Percentiles rank a stretch among this genome's conserved stretches.
Conservation (phyloP, 2,797 vertebrate genomes). For the Tauraco hartlaubi region DNA sequence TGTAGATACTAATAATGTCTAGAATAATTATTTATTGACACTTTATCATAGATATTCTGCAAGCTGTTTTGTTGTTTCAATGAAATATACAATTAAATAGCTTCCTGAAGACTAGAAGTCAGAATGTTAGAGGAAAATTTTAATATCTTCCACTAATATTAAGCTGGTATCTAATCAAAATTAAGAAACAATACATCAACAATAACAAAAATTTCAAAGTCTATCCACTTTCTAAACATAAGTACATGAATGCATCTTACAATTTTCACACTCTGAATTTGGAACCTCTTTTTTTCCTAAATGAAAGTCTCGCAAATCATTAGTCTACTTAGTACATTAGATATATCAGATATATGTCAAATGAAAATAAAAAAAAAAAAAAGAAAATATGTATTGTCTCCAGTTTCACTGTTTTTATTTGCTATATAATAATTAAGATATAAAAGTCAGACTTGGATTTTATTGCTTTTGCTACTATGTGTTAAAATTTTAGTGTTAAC, state of each 20-base stretch:
- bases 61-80: neutral
- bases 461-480: neutral
- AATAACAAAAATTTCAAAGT: neutral
- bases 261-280: neutral
- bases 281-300: neutral
- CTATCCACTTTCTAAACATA: neutral
- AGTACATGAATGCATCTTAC: neutral
- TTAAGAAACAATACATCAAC: neutral
- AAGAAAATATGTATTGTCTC: neutral
- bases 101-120: neutral
- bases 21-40: neutral
- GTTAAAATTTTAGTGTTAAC: neutral
- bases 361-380: neutral
- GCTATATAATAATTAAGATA: neutral
- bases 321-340: neutral
- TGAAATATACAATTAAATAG: neutral
- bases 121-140: neutral
- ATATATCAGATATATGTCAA: neutral
- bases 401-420: neutral
- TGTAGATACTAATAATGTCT: neutral
- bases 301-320: neutral
- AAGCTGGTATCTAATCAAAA: neutral
- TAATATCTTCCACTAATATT: neutral
- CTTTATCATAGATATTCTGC: neutral
- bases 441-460: neutral